These are phyloP conservation scores for Bujurquina vittata DNA, from an alignment of 2,113 vertebrate genomes.

Conservation along the genomic window DNA sequence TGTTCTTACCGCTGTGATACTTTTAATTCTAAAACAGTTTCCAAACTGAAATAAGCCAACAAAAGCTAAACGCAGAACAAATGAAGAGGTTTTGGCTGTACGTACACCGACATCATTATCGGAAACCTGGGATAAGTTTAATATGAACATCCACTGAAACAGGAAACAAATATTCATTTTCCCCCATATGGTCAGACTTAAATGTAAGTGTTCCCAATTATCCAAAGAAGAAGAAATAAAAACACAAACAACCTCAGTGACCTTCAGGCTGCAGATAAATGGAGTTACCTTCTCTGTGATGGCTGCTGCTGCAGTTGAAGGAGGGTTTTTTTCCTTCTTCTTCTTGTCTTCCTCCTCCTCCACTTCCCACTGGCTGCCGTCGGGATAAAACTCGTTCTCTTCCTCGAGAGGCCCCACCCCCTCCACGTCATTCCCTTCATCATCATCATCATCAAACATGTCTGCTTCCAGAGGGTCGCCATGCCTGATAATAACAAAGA, in stretches of 20 bases:
- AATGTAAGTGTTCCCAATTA: background rate
- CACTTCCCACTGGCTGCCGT: slow-evolving; percentile 69
- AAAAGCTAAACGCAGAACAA: too few species aligned
- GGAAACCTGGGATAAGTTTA: too few species aligned
- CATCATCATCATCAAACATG: slow-evolving; percentile 79
- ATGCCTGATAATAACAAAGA: slow-evolving; percentile 44
- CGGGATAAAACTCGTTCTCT: slow-evolving; percentile 74
- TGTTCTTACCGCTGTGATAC: too few species aligned
- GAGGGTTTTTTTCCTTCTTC: background rate
- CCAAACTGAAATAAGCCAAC: too few species aligned
- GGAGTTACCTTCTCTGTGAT: slow-evolving; percentile 74
- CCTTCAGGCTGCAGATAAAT: background rate
- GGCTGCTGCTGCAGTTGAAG: background rate
- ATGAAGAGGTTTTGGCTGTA: too few species aligned
- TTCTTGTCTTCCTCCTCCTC: slow-evolving; percentile 34
- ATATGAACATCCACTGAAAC: background rate
- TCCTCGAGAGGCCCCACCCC: slow-evolving; percentile 66
- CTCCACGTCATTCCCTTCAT: slow-evolving; percentile 71
- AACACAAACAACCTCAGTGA: background rate
- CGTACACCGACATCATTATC: too few species aligned
- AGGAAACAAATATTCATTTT: rapidly evolving
- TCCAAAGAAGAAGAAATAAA: background rate
- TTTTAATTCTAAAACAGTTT: too few species aligned
- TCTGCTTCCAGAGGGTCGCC: slow-evolving; percentile 75
- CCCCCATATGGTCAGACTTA: background rate